Evolutionary conservation across 2,797 vertebrate species (phyloP).

Genomic region (Sebastes kiyomatsui): DNA sequence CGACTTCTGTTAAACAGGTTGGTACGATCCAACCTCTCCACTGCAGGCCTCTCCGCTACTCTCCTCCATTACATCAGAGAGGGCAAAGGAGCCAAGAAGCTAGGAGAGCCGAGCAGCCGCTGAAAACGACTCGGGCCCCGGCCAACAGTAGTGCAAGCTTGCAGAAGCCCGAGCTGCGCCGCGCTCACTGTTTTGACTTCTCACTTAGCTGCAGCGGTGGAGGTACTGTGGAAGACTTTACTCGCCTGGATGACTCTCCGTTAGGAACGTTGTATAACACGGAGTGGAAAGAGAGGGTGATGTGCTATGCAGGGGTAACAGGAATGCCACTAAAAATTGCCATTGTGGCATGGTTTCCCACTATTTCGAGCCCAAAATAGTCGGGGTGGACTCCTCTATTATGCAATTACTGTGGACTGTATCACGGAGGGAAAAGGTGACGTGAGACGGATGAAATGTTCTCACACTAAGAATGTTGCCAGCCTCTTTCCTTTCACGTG

Average conservation of each 20-base stretch:
- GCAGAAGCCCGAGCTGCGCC: constrained; percentile 50
- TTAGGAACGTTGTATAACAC: constrained; percentile 47
- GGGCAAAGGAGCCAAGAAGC: constrained; percentile 60
- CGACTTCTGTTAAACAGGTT: constrained; percentile 66
- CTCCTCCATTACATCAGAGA: constrained; percentile 77
- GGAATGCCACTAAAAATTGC: constrained; percentile 67
- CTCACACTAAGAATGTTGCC: constrained; percentile 69
- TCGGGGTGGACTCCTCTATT: constrained; percentile 61
- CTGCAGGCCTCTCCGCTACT: constrained; percentile 27
- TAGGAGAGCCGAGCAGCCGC: constrained; percentile 50
- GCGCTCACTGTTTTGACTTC: constrained; percentile 64
- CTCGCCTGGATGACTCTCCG: constrained; percentile 58
- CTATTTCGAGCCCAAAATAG: constrained; percentile 65
- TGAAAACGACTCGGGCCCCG: constrained; percentile 40
- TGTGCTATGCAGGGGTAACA: constrained; percentile 59
- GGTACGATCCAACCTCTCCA: constrained; percentile 48
- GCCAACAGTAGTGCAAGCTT: constrained; percentile 65
- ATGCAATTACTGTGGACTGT: constrained; percentile 74
- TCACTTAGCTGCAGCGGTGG: constrained; percentile 44
- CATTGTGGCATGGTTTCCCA: constrained; percentile 72
- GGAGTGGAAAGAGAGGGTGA: constrained; percentile 72
- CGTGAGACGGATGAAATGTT: constrained; percentile 79
- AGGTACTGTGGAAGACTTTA: constrained; percentile 69
- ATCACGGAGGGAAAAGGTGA: constrained; percentile 77
- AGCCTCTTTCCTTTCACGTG: constrained; percentile 59